Evolutionary conservation across 2,113 vertebrate species (phyloP).

Genomic region (Planiliza haematocheilus): DNA sequence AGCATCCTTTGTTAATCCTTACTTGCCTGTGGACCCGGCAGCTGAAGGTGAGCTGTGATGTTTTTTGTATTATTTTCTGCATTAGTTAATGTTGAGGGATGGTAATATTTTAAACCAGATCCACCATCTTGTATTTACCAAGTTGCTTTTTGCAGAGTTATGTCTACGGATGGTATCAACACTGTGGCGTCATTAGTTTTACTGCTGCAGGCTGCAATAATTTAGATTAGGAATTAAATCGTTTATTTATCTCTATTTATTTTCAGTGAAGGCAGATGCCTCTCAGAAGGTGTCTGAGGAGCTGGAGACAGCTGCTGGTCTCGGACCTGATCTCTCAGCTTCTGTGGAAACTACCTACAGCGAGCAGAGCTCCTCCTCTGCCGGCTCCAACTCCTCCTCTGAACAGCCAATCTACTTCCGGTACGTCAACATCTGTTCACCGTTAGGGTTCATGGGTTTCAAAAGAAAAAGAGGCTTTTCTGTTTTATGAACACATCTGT

Average conservation of each 20-base stretch:
- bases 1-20: constrained; percentile 86
- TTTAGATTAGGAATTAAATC: background rate
- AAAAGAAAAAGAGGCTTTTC: background rate
- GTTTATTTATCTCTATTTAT: background rate
- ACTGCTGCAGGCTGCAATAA: no score
- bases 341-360: constrained; percentile 84
- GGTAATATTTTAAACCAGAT: no score
- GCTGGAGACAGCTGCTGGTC: constrained; percentile 58
- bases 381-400: constrained; percentile 82
- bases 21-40: constrained; percentile 85
- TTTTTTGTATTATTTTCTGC: background rate
- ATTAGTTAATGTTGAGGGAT: background rate
- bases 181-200: background rate
- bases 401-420: constrained; percentile 95
- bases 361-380: constrained; percentile 84
- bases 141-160: no score
- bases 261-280: constrained; percentile 79
- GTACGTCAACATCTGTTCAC: constrained; percentile 62
- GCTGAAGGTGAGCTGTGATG: constrained; percentile 83
- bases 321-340: constrained; percentile 75
- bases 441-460: no score
- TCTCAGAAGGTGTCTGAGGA: constrained; percentile 76
- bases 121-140: no score
- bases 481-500: background rate
- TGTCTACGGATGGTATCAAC: no score